Percentiles rank a stretch among this genome's conserved stretches.
Conservation (phyloP, 2,113 vertebrate genomes). For the Melanocharis versteri region DNA sequence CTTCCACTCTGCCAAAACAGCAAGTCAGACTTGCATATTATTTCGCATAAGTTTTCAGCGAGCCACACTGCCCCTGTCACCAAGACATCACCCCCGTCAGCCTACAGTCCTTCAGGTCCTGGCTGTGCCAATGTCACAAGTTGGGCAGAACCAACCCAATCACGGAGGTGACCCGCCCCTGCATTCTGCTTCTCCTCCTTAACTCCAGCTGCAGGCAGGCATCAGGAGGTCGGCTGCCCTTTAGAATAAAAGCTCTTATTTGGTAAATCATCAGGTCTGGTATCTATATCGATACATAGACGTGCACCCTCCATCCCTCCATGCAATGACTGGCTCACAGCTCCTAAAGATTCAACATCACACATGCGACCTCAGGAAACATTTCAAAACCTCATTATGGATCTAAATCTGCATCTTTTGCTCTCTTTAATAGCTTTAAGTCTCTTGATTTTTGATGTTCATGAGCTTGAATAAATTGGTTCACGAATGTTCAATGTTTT, state of each 20-base stretch:
- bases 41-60: background rate
- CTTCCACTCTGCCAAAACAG: background rate
- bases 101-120: background rate
- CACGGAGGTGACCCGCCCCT: background rate
- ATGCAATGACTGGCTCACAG: background rate
- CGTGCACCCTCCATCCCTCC: background rate
- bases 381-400: background rate
- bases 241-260: background rate
- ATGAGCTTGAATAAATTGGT: background rate
- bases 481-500: background rate
- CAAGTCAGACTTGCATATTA: background rate
- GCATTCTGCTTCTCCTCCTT: background rate
- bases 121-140: rapidly evolving
- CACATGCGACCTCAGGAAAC: background rate
- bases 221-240: background rate
- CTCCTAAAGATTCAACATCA: background rate
- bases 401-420: background rate
- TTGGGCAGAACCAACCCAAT: background rate
- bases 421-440: background rate
- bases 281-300: background rate
- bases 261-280: background rate
- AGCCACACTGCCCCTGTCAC: background rate
- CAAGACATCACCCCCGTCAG: background rate
- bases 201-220: background rate
- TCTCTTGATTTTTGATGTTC: background rate